Evolutionary conservation across 1,140 invertebrate genomes (phyloP).

Genomic region (Drosophila eugracilis): DNA sequence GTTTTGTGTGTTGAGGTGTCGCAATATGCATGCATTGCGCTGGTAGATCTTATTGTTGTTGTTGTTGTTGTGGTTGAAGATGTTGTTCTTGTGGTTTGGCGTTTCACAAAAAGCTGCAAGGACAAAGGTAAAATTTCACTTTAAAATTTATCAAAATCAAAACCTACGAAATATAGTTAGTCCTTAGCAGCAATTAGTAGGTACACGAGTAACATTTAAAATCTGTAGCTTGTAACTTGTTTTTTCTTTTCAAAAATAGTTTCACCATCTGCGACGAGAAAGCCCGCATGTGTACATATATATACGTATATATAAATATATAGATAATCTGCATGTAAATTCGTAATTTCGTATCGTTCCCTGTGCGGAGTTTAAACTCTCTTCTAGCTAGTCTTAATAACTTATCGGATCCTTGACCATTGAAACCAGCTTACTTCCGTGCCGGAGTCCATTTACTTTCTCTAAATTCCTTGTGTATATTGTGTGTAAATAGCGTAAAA

Average conservation of each 20-base stretch:
- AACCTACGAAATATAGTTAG: slow-evolving; percentile 4
- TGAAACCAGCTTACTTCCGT: slow-evolving; percentile 39
- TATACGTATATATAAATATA: slow-evolving; percentile 49
- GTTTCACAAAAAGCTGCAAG: slow-evolving; percentile 77
- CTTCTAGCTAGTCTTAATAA: slow-evolving; percentile 46
- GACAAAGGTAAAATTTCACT: slow-evolving; percentile 44
- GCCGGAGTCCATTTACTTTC: background rate
- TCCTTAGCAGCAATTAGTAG: slow-evolving; percentile 3
- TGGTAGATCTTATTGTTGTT: slow-evolving; percentile 46
- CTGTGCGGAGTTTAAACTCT: slow-evolving; percentile 46
- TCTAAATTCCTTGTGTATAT: slow-evolving; percentile 14
- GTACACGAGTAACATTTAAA: slow-evolving; percentile 52
- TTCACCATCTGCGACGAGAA: slow-evolving; percentile 7
- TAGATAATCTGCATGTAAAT: slow-evolving; percentile 62
- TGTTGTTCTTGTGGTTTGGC: slow-evolving; percentile 47
- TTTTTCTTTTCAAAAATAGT: slow-evolving; percentile 48
- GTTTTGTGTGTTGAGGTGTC: slow-evolving; percentile 46
- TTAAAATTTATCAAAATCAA: slow-evolving; percentile 31
- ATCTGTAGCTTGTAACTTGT: slow-evolving; percentile 15
- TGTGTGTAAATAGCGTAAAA: slow-evolving; percentile 19
- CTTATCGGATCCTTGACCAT: slow-evolving; percentile 29
- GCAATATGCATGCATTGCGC: slow-evolving; percentile 73
- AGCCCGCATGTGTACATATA: slow-evolving; percentile 32
- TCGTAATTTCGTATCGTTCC: slow-evolving; percentile 55
- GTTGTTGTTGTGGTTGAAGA: slow-evolving; percentile 39